Percentiles rank a stretch among this genome's conserved stretches.
Evolutionary conservation across 2,888 invertebrate genomes (phyloP).

Genomic region (Entomobrya proxima): DNA sequence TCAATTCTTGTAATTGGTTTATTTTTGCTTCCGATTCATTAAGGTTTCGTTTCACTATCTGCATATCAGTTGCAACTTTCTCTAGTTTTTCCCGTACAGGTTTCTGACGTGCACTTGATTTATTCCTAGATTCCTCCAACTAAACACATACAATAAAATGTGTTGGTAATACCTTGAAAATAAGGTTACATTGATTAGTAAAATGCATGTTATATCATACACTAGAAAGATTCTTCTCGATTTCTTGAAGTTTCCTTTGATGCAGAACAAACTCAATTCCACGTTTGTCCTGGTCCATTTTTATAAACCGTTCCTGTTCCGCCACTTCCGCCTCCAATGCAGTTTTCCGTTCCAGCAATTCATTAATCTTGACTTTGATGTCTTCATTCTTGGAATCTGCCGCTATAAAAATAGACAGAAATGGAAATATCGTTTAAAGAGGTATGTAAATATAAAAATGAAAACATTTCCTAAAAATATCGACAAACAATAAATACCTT

Average conservation of each 20-base stretch:
- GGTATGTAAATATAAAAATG: no score
- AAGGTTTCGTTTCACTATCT: constrained; percentile 30
- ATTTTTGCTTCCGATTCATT: neutral
- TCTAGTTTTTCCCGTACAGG: constrained; percentile 22
- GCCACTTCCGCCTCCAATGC: constrained; percentile 41
- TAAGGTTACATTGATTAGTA: no score
- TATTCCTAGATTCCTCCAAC: constrained; percentile 4
- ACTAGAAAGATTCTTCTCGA: constrained; percentile 6
- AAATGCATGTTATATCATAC: neutral
- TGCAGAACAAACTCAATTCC: constrained; percentile 61
- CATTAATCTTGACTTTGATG: constrained; percentile 12
- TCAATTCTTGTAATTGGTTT: constrained; percentile 15
- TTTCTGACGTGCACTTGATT: neutral
- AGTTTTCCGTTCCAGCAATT: constrained; percentile 35
- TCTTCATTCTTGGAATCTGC: constrained; percentile 39
- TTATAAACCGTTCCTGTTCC: constrained; percentile 49
- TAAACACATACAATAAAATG: constrained; percentile 26
- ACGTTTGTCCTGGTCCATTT: constrained; percentile 55
- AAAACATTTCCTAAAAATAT: neutral
- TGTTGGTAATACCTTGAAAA: no score
- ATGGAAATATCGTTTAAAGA: no score
- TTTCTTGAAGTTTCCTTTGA: constrained; percentile 42
- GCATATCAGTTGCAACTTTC: neutral
- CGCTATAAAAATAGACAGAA: constrained; percentile 39
- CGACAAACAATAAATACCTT: constrained; percentile 35